phyloP scores from a whole-genome alignment of 2,888 invertebrate genomes.

The Aethes cnicana region DNA sequence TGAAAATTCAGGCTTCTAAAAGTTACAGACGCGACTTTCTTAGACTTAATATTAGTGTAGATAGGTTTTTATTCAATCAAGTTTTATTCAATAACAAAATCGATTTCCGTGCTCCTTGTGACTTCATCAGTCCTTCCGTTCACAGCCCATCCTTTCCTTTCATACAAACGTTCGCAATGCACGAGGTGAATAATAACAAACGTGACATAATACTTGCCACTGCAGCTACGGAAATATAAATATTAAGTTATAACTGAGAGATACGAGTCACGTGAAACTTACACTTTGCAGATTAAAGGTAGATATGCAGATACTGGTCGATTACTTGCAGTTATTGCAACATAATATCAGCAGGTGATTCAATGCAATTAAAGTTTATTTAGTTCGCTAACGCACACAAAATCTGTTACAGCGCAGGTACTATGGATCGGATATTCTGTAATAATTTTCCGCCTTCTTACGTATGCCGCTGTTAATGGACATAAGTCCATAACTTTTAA shows the following conservation, averaged over 20 bases:
- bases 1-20: too few species aligned
- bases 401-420: slow-evolving; percentile 13
- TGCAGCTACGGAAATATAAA: slow-evolving; percentile 1
- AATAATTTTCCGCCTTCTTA: slow-evolving; percentile 45
- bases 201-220: slow-evolving; percentile 9
- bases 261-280: neutral
- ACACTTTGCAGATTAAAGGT: too few species aligned
- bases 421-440: slow-evolving; percentile 47
- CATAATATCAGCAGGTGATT: neutral
- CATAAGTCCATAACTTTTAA: too few species aligned
- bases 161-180: slow-evolving; percentile 3
- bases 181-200: slow-evolving; percentile 12
- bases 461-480: neutral
- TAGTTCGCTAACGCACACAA: neutral
- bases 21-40: too few species aligned
- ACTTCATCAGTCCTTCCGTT: slow-evolving; percentile 4
- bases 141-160: slow-evolving; percentile 7
- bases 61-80: slow-evolving; percentile 12
- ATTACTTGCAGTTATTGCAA: neutral
- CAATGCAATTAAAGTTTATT: neutral
- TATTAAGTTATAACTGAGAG: neutral
- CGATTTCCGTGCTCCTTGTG: neutral
- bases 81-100: slow-evolving; percentile 1
- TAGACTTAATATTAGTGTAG: too few species aligned
- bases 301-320: too few species aligned